Evolutionary conservation across 2,888 invertebrate species (phyloP), one percentile per base, ranked within the genome.

Genomic region (Limnephilus lunatus): DNA sequence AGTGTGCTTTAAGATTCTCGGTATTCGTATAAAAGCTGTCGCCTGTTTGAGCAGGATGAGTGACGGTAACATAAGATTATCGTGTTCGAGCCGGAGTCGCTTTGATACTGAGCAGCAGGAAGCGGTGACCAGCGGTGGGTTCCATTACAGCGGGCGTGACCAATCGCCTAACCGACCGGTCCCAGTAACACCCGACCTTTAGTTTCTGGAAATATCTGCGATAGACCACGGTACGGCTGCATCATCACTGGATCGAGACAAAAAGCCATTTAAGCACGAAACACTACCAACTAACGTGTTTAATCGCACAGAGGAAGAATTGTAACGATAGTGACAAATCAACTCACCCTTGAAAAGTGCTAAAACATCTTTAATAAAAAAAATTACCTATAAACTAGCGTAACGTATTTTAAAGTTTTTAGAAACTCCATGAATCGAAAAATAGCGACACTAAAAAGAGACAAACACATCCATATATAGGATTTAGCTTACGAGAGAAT

Each of bases 41-140:
- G 68, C 25, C 25, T 7, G 68, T 68, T 68, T 68, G 68, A 68
- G 5, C 25, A 68, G 53, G 53, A 68, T 7, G 53, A 53, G 53
- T 53, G 53, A 68, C 53, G 53, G 53, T 68, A 68, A 19, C 53
- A 68, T 68, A 25, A 19, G 53, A 68, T 68, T 68, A 68, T 68
- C 25, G 53, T 68, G 53, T 68, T 68, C 19, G 53, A 9, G 68
- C 68, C 85, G 85, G 85, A 12, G 32, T 85, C 39, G 39, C 85
- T 85, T 85, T 85, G 85, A 85, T 85, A 35, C 39, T n/a, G 12
- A 25, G 85, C 19, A 39, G n/a, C 85, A 85, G 85, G 85, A 85
- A 85, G 85, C 32, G 31, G 2, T 44, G 35, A 1, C 25, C 39
- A 14, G 85, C 39, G 82, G 15, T 35, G 32, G 44, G n/a, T 39